phyloP scores from a whole-genome alignment of 2,113 vertebrate species.

The Sorex araneus region DNA sequence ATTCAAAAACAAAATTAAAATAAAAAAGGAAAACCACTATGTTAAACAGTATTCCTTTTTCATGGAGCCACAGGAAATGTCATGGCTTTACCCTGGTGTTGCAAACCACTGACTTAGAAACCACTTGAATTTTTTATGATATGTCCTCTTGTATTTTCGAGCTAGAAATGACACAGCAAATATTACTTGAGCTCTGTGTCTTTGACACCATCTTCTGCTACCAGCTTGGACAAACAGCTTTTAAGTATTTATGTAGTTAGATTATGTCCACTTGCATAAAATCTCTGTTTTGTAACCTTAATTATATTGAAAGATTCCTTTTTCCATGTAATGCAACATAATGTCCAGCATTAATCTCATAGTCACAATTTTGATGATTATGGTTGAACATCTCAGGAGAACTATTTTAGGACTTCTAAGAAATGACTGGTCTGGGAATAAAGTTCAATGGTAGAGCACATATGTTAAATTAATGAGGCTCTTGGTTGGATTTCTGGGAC shows the following conservation, averaged over 20 bases:
- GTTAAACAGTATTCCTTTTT: no score
- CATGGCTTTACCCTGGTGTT: no score
- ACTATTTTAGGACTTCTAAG: slow-evolving; percentile 8
- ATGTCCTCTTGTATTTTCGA: not conserved
- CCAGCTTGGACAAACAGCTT: slow-evolving; percentile 20
- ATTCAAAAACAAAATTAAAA: no score
- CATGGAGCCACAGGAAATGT: no score
- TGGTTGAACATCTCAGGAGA: not conserved
- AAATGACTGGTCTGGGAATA: no score
- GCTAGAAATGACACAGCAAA: not conserved
- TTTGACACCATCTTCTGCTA: slow-evolving; percentile 2
- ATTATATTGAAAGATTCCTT: slow-evolving; percentile 33
- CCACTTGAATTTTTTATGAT: not conserved
- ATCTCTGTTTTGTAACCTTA: slow-evolving; percentile 40
- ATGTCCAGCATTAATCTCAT: slow-evolving; percentile 22
- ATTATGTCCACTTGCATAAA: slow-evolving; percentile 44
- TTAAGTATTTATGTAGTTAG: slow-evolving; percentile 25
- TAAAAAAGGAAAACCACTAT: no score
- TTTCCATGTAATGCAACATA: not conserved
- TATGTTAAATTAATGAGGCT: no score
- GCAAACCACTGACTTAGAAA: not conserved
- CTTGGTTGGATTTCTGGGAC: no score
- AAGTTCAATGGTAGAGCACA: no score
- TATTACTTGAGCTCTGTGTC: not conserved
- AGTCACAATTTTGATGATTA: not conserved